Percentiles rank a stretch among this genome's conserved stretches.
Conservation (phyloP, 2,797 vertebrate genomes). For the Sylvia borin region DNA sequence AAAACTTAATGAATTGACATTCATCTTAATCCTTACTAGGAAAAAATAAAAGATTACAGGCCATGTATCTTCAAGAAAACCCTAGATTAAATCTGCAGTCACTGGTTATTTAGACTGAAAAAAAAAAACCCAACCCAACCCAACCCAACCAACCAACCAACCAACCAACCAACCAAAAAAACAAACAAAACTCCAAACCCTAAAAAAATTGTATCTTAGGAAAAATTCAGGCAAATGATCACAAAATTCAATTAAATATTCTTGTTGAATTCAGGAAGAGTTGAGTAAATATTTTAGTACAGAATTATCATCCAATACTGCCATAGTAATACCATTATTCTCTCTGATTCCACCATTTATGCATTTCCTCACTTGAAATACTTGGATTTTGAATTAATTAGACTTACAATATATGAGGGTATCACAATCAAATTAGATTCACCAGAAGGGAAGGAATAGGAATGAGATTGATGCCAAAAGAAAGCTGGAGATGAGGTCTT, state of each 20-base stretch:
- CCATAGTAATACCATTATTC: not conserved
- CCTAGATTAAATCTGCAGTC: not conserved
- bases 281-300: not conserved
- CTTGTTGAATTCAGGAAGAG: not conserved
- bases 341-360: not conserved
- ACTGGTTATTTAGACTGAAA: not conserved
- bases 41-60: not conserved
- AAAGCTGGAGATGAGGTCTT: not conserved
- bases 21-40: not conserved
- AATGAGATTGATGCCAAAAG: not conserved
- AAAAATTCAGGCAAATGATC: not conserved
- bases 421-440: not conserved
- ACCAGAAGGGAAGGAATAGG: not conserved
- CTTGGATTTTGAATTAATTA: not conserved
- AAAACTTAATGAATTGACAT: not conserved
- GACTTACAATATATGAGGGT: not conserved
- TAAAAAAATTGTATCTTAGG: not conserved
- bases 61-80: not conserved
- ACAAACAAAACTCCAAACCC: accelerated
- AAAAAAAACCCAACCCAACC: not conserved
- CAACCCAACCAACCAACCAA: not conserved
- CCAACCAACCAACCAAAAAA: too few relatives aligned
- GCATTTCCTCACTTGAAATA: not conserved
- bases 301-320: not conserved
- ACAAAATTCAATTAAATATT: not conserved